Percentiles rank a stretch among this genome's conserved stretches.
Conservation (phyloP, 2,888 invertebrate genomes). For the Drosophila prolongata region DNA sequence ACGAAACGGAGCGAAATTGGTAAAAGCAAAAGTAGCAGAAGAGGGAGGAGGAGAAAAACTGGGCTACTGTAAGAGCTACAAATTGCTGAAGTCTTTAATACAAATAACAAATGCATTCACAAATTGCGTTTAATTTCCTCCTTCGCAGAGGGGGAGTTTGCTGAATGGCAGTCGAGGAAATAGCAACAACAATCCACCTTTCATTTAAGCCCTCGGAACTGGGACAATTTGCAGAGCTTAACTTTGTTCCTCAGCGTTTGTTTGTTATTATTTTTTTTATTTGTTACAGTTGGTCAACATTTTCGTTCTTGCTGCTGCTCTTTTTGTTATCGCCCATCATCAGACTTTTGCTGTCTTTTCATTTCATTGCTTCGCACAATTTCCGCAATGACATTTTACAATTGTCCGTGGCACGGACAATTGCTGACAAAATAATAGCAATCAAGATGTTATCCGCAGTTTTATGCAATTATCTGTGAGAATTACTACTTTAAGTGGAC, state of each 20-base stretch:
- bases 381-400: conserved; percentile 76
- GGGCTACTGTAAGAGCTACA: conserved; percentile 39
- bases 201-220: conserved; percentile 61
- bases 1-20: conserved; percentile 56
- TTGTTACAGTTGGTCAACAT: conserved; percentile 61
- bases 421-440: conserved; percentile 34
- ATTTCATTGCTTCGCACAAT: conserved; percentile 70
- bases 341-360: conserved; percentile 49
- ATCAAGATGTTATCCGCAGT: conserved; percentile 25
- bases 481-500: conserved; percentile 18
- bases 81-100: conserved; percentile 47
- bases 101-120: conserved; percentile 52
- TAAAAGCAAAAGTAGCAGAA: conserved; percentile 67
- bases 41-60: neutral
- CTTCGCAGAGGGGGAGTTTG: conserved; percentile 10
- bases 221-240: conserved; percentile 70
- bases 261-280: conserved; percentile 25
- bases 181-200: conserved; percentile 48
- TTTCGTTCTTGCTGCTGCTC: conserved; percentile 43
- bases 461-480: conserved; percentile 32
- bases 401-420: conserved; percentile 56
- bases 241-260: conserved; percentile 45
- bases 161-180: neutral
- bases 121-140: conserved; percentile 68
- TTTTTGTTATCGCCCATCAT: conserved; percentile 52